Evolutionary conservation across 1,140 invertebrate genomes (phyloP).

Genomic region (Leptoteleia sp.): DNA sequence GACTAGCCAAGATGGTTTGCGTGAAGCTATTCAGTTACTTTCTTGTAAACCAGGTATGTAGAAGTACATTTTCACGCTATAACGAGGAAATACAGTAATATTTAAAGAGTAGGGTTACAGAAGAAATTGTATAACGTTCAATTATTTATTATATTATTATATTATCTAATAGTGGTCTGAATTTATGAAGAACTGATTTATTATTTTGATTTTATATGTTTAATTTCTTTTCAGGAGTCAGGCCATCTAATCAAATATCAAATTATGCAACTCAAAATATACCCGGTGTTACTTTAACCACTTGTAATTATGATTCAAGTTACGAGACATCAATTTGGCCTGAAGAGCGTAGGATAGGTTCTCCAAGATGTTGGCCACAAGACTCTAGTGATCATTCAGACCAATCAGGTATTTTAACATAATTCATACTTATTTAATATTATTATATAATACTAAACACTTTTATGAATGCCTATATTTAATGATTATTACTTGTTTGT

Average conservation of each 20-base stretch:
- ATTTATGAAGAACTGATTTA: no score
- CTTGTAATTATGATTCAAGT: constrained; percentile 76
- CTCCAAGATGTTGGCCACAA: constrained; percentile 75
- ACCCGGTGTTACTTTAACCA: constrained; percentile 78
- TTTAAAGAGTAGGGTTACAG: no score
- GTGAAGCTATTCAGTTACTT: constrained; percentile 85
- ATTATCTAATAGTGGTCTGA: no score
- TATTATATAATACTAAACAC: no score
- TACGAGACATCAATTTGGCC: constrained; percentile 75
- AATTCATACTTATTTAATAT: constrained; percentile 11
- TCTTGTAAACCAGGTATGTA: constrained; percentile 83
- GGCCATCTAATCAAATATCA: constrained; percentile 75
- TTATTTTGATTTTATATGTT: no score
- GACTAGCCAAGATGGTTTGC: constrained; percentile 85
- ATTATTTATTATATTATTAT: no score
- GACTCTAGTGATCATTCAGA: constrained; percentile 79
- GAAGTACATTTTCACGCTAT: no score
- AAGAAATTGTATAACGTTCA: no score
- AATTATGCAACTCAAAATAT: constrained; percentile 77
- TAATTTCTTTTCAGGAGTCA: constrained; percentile 70
- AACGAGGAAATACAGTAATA: no score
- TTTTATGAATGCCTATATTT: no score
- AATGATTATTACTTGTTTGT: no score
- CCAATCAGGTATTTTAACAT: constrained; percentile 69
- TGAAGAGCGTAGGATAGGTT: constrained; percentile 71